These are phyloP conservation scores for Oeneis ivallda DNA, from an alignment of 2,888 invertebrate species.

Conservation along the genomic window DNA sequence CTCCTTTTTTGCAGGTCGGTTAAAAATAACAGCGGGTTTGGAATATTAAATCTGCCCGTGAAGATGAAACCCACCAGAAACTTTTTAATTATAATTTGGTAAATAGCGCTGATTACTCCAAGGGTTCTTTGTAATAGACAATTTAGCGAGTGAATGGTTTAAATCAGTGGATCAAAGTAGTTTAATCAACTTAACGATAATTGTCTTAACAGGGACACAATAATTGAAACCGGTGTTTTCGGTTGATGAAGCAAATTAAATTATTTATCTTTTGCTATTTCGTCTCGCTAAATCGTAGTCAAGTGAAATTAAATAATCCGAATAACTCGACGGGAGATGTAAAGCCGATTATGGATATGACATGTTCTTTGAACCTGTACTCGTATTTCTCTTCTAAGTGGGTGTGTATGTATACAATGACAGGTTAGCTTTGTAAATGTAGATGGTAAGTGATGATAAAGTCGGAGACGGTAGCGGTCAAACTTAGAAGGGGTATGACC, in stretches of 20 bases:
- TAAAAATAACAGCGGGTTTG: neutral
- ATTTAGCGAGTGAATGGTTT: neutral
- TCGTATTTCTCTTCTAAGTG: neutral
- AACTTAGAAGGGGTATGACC: too few relatives aligned
- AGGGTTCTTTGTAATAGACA: neutral
- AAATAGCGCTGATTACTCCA: neutral
- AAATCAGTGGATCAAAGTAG: neutral
- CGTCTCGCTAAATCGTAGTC: slow-evolving; percentile 1
- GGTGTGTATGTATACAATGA: neutral
- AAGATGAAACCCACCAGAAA: too few relatives aligned
- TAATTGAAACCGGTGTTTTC: neutral
- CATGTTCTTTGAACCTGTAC: neutral
- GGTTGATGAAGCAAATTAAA: slow-evolving; percentile 7
- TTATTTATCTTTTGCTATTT: neutral
- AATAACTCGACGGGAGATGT: too few relatives aligned
- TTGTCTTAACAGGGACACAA: neutral
- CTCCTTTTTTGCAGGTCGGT: too few relatives aligned
- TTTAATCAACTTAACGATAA: neutral
- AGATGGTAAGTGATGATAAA: too few relatives aligned
- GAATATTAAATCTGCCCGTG: too few relatives aligned
- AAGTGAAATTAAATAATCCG: too few relatives aligned
- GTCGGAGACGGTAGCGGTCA: too few relatives aligned
- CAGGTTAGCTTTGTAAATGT: too few relatives aligned
- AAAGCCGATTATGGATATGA: neutral
- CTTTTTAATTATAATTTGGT: neutral